Evolutionary conservation across 2,888 invertebrate genomes (phyloP), one percentile per base, ranked within the genome.

Genomic region (Actias luna): DNA sequence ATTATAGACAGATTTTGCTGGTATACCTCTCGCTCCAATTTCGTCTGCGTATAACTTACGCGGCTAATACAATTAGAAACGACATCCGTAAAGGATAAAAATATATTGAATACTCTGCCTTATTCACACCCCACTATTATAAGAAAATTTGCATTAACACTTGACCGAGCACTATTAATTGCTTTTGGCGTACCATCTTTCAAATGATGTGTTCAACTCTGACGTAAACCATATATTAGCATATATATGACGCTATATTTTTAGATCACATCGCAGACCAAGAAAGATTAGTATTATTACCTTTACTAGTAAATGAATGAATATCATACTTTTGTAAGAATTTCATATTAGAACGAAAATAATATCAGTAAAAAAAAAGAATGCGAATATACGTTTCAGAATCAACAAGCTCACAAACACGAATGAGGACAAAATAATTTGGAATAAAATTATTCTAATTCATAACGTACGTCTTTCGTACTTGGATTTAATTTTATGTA

Each of bases 151-250:
- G 10, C 22, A 12, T 25, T 50, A 50, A 50, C 46, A 50, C 46
- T 18, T 46, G 12, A 50, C 12, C 46, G 8, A 1, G 46, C 14
- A 50, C 18, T 42, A 18, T 42, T 25, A 12, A 50, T 50, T 2
- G 12, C 12, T 25, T 22, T 25, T 50, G 25, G 25, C 22, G 46
- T 50, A 25, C 12, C 22, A 25, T 46, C 46, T 46, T 46, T 50
- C 25, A 50, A 50, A 50, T 50, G 8, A 50, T 50, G 22, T 25
- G 22, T 12, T 50, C 22, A 50, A 50, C 25, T 50, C 46, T 25
- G 46, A 50, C 25, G 46, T 50, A 50, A 50, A 25, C 22, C 22
- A 50, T 50, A 50, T 50, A 50, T 50, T 50, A 25, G 25, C 46
- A 50, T 50, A 50, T 50, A 50, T 12, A 50, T 25, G 46, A 50